These are phyloP conservation scores for Cheirogaleus medius DNA, from an alignment of 2,113 vertebrate species.

Conservation along the genomic window DNA sequence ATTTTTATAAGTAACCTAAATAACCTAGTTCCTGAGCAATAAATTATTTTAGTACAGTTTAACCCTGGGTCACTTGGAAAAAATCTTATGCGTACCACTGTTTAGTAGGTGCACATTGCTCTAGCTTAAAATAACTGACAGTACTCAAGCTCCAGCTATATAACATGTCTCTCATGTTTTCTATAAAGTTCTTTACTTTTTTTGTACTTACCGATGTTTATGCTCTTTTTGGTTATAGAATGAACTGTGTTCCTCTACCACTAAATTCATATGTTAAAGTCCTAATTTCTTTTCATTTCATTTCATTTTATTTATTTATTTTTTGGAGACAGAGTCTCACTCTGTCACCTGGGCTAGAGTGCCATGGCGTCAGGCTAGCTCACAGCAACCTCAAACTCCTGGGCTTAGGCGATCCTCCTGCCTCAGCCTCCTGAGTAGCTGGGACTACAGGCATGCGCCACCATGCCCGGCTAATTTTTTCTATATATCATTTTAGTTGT, in stretches of 20 bases:
- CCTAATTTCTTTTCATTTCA: too few relatives aligned
- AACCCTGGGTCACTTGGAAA: conserved; percentile 11
- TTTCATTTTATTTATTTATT: too few relatives aligned
- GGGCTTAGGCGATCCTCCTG: too few relatives aligned
- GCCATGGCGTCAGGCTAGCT: too few relatives aligned
- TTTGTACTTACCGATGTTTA: neutral
- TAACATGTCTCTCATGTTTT: neutral
- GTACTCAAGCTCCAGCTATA: neutral
- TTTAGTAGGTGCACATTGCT: neutral
- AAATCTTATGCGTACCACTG: neutral
- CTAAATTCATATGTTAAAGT: neutral
- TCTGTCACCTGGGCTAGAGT: too few relatives aligned
- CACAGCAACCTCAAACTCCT: too few relatives aligned
- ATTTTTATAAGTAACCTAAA: conserved; percentile 34
- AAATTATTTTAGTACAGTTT: neutral
- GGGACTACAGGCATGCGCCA: too few relatives aligned
- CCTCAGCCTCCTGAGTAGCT: too few relatives aligned
- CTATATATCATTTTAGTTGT: too few relatives aligned
- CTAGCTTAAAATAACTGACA: neutral
- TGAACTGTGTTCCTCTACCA: neutral
- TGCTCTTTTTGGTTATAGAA: neutral
- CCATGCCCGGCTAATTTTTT: too few relatives aligned
- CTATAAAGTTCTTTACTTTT: neutral
- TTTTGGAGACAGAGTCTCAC: too few relatives aligned
- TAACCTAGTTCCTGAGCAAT: neutral